Percentiles rank a stretch among this genome's conserved stretches.
phyloP scores from a whole-genome alignment of 2,797 vertebrate genomes.

The Xerus rutilus region DNA sequence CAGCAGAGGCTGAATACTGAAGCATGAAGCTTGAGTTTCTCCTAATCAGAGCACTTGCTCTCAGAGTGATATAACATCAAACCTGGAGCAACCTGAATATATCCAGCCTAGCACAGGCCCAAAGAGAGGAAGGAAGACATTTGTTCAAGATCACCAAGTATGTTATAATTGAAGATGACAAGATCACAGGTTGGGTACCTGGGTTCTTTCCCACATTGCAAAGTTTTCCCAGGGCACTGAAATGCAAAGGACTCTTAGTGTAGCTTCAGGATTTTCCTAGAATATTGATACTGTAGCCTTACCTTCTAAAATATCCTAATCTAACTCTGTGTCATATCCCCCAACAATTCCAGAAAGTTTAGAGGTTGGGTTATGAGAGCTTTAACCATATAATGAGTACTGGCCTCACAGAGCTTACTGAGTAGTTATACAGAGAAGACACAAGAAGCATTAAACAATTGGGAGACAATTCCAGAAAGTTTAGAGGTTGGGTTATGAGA shows the following conservation, averaged over 20 bases:
- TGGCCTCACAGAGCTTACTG: neutral
- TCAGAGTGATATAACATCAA: neutral
- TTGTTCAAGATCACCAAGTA: neutral
- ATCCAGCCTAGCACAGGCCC: neutral
- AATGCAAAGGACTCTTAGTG: neutral
- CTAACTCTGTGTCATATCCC: neutral
- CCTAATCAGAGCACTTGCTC: neutral
- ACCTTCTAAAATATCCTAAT: neutral
- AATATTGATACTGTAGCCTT: neutral
- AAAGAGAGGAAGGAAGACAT: neutral
- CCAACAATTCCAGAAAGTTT: too few relatives aligned
- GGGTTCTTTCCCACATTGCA: neutral
- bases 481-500: too few relatives aligned
- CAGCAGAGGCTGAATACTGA: neutral
- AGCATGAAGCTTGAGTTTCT: neutral
- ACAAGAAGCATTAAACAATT: neutral
- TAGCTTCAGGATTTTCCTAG: neutral
- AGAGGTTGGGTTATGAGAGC: too few relatives aligned
- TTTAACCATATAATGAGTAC: neutral
- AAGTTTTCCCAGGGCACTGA: neutral
- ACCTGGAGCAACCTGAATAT: neutral
- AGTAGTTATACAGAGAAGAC: neutral
- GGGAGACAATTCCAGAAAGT: too few relatives aligned
- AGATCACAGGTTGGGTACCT: neutral
- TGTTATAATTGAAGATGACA: neutral